phyloP scores from a whole-genome alignment of 1,140 invertebrate genomes.

The Tetramorium parvispinum region DNA sequence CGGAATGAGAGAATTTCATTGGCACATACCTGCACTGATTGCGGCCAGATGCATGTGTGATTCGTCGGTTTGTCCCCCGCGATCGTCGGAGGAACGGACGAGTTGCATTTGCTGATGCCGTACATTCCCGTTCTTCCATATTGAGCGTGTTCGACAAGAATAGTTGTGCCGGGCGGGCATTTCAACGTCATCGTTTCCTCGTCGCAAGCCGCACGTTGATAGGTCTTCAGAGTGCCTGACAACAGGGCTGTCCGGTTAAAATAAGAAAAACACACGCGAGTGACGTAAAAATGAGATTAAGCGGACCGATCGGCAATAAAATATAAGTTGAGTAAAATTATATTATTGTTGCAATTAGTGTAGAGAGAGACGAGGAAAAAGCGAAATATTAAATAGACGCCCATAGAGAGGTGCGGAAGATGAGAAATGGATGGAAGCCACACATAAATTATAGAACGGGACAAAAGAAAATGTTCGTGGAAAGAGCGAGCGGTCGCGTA shows the following conservation, averaged over 20 bases:
- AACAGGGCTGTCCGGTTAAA: constrained; percentile 90
- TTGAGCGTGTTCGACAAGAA: constrained; percentile 93
- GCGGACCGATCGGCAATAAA: neutral
- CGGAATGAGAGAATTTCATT: constrained; percentile 40
- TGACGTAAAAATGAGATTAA: neutral
- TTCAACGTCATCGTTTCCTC: constrained; percentile 93
- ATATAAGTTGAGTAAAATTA: neutral
- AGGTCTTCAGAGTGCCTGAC: constrained; percentile 94
- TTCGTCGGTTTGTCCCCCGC: constrained; percentile 78
- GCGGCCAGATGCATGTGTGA: constrained; percentile 86
- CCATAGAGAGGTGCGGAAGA: neutral
- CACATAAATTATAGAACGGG: neutral
- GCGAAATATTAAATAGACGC: neutral
- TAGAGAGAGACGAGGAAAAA: neutral
- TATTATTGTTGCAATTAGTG: neutral
- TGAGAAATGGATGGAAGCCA: neutral
- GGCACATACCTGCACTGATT: constrained; percentile 87
- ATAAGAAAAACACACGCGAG: neutral
- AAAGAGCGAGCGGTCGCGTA: neutral
- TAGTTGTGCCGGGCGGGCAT: constrained; percentile 94
- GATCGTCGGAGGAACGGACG: constrained; percentile 74
- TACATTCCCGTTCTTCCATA: constrained; percentile 86
- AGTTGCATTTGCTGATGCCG: constrained; percentile 83
- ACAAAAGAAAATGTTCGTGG: constrained; percentile 5
- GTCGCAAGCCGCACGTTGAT: constrained; percentile 95